A percentile compares a stretch with the other conserved stretches of the same genome.
phyloP scores from a whole-genome alignment of 2,797 vertebrate genomes.

The Gorsachius magnificus region DNA sequence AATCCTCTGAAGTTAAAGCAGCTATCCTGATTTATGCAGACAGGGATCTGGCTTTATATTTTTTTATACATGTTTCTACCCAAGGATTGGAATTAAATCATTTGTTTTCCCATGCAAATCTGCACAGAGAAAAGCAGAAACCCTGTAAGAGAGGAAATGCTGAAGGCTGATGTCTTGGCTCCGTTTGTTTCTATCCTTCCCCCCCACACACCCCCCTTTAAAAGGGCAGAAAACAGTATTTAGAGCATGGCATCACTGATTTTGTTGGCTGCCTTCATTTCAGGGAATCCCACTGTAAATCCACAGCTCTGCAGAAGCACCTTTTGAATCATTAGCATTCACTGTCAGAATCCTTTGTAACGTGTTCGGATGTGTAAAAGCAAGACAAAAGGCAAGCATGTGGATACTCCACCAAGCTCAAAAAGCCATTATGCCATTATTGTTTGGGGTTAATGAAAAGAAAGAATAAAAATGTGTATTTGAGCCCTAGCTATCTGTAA shows the following conservation, averaged over 20 bases:
- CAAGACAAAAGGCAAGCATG: slow-evolving; percentile 60
- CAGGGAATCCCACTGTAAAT: slow-evolving; percentile 65
- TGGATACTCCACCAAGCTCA: slow-evolving; percentile 38
- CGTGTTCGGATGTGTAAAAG: background rate
- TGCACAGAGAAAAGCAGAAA: slow-evolving; percentile 27
- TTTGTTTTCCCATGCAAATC: slow-evolving; percentile 57
- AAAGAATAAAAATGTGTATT: slow-evolving; percentile 9
- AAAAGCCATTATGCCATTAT: slow-evolving; percentile 53
- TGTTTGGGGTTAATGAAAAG: slow-evolving; percentile 38
- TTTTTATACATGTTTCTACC: slow-evolving; percentile 40
- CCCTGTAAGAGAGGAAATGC: background rate
- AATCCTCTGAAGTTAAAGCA: slow-evolving; percentile 57
- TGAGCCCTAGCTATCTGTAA: background rate
- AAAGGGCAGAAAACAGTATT: slow-evolving; percentile 59
- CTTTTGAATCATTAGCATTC: slow-evolving; percentile 51
- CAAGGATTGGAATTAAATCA: slow-evolving; percentile 62
- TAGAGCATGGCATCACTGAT: slow-evolving; percentile 58
- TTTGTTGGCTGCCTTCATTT: slow-evolving; percentile 58
- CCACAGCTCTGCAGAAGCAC: slow-evolving; percentile 61
- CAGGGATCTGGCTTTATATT: slow-evolving; percentile 42
- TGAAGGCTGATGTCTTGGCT: slow-evolving; percentile 30
- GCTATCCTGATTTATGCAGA: slow-evolving; percentile 35
- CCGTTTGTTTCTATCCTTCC: background rate
- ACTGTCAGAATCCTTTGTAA: slow-evolving; percentile 52
- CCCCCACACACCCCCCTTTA: background rate